A percentile compares a stretch with the other conserved stretches of the same genome.
These are phyloP conservation scores for Xiphorhynchus erythropygius DNA, from an alignment of 2,797 vertebrate genomes.

Conservation along the genomic window DNA sequence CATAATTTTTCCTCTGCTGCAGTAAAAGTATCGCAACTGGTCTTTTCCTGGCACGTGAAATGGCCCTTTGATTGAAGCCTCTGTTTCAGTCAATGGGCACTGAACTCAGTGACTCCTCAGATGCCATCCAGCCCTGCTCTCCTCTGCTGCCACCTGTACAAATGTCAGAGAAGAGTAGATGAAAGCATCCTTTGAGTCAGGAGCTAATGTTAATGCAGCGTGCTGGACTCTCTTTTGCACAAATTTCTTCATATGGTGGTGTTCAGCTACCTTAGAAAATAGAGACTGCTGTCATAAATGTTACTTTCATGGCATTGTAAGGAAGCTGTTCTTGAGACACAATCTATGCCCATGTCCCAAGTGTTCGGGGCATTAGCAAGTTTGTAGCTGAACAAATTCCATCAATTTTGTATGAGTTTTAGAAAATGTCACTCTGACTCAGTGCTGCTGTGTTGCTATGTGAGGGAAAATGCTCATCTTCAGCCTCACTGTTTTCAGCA, in stretches of 20 bases:
- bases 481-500: not conserved
- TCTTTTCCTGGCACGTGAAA: not conserved
- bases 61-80: not conserved
- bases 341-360: not conserved
- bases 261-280: not conserved
- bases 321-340: not conserved
- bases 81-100: not conserved
- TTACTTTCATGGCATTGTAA: not conserved
- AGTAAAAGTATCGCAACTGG: rapidly evolving
- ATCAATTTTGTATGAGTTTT: not conserved
- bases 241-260: not conserved
- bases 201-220: not conserved
- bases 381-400: not conserved
- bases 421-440: not conserved
- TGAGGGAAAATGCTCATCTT: not conserved
- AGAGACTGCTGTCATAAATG: not conserved
- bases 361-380: not conserved
- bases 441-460: not conserved
- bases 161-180: not conserved
- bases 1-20: not conserved
- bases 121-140: not conserved
- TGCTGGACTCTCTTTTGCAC: not conserved
- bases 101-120: not conserved
- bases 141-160: not conserved
- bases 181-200: not conserved